Evolutionary conservation across 2,113 vertebrate genomes (phyloP).

Genomic region (Ctenodactylus gundi): DNA sequence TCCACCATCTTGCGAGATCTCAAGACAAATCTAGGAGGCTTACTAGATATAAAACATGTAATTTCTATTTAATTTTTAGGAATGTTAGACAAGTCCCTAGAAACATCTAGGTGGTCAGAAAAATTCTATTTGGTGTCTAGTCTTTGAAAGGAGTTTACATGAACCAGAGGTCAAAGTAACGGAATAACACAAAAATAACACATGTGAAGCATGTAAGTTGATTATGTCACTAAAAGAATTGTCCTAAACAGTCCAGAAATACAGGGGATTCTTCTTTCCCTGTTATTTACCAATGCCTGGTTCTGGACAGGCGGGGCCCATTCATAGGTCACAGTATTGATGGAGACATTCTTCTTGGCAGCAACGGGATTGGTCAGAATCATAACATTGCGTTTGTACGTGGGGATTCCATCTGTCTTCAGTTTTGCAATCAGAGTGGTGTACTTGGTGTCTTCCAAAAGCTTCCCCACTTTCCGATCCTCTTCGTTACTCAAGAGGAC

Average conservation of each 20-base stretch:
- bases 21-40: neutral
- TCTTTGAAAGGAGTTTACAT: neutral
- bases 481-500: slow-evolving; percentile 92
- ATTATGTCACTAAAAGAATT: neutral
- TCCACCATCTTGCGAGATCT: slow-evolving; percentile 8
- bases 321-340: slow-evolving; percentile 94
- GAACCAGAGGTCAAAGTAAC: neutral
- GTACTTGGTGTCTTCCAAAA: slow-evolving; percentile 98
- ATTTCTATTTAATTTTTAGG: slow-evolving; percentile 34
- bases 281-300: slow-evolving; percentile 90
- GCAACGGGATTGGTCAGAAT: slow-evolving; percentile 90
- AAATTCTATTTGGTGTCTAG: slow-evolving; percentile 19
- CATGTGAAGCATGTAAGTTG: neutral
- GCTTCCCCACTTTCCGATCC: slow-evolving; percentile 95
- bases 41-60: neutral
- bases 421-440: slow-evolving; percentile 95
- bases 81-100: neutral
- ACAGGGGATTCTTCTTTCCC: neutral
- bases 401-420: slow-evolving; percentile 91
- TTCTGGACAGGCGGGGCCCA: slow-evolving; percentile 97
- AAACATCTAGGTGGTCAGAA: neutral
- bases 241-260: neutral
- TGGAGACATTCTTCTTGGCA: slow-evolving; percentile 89
- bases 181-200: neutral
- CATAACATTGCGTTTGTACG: slow-evolving; percentile 91